Evolutionary conservation across 2,888 invertebrate species (phyloP).

Genomic region (Hipparchia semele): DNA sequence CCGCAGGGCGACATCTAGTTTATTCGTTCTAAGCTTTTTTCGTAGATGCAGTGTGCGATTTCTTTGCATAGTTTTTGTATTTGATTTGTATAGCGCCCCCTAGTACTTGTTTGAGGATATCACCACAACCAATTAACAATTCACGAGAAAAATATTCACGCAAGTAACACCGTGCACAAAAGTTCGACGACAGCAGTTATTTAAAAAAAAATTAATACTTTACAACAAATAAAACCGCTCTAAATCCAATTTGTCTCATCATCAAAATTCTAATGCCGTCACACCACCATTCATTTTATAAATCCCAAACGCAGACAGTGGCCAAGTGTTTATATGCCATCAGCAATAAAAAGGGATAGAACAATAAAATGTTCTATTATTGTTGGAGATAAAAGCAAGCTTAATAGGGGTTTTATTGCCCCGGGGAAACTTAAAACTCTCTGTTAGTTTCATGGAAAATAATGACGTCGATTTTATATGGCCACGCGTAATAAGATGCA

Average conservation of each 20-base stretch:
- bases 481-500: constrained; percentile 8
- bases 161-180: not conserved
- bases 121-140: too few relatives aligned
- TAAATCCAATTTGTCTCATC: constrained; percentile 20
- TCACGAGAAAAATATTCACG: too few relatives aligned
- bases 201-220: not conserved
- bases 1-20: too few relatives aligned
- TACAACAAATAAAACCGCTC: not conserved
- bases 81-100: too few relatives aligned
- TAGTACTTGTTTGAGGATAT: too few relatives aligned
- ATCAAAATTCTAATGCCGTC: constrained; percentile 35
- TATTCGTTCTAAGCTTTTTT: too few relatives aligned
- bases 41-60: too few relatives aligned
- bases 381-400: constrained; percentile 39
- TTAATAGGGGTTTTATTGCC: constrained; percentile 39
- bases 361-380: constrained; percentile 42
- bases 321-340: constrained; percentile 42
- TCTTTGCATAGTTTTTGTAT: too few relatives aligned
- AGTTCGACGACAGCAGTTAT: not conserved
- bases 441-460: constrained; percentile 37
- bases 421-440: constrained; percentile 37
- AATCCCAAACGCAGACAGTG: constrained; percentile 38
- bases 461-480: constrained; percentile 31
- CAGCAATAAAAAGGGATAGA: constrained; percentile 42
- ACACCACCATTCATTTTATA: constrained; percentile 37